Base-by-base conservation (phyloP, 1,140 invertebrate genomes). In the Aphidius gifuensis region DNA sequence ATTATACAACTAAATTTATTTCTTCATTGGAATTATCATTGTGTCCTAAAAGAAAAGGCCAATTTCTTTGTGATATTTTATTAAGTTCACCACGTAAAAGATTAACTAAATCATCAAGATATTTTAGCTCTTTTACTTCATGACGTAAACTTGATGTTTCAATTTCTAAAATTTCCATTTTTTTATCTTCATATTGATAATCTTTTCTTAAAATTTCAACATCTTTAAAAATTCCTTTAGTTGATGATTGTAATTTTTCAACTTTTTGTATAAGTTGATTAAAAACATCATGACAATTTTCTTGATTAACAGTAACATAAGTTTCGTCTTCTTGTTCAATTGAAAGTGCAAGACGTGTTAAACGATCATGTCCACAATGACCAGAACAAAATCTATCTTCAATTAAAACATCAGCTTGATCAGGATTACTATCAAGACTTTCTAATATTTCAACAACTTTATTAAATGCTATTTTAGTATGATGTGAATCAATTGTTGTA, bases 31-130 rank as follows among this genome's bases (percentile, higher is more conserved):
- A 58, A 47, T 67, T 50, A n/a, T 65, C 59, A 8, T 58, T 60
- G 40, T 73, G 72, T 39, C 75, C 72, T n/a, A 74, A 50, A 32
- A 65, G 51, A 51, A 81, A 81, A 8, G 78, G 78, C 79, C 80
- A 81, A 66, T 74, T 75, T 60, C 73, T 74, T 48, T 64, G 68
- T 4, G 80, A 76, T 40, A 80, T 77, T 53, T 64, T 70, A 7
- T 77, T 69, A 38, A 79, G 65, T 58, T 80, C 74, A n/a, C 77
- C 79, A 57, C 70, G 69, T 40, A 81, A 60, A 6, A 81, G 70
- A 60, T 71, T 76, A 21, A 81, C 54, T 51, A 81, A 68, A 68
- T 81, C 78, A 53, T 81, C 78, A 45, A 79, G 67, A 65, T 77
- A 79, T 68, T 70, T 72, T 62, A 80, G 46, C 56, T 81, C 75